Evolutionary conservation across 2,888 invertebrate species (phyloP), one percentile per base, ranked within the genome.

Genomic region (Oligia fasciuncula): DNA sequence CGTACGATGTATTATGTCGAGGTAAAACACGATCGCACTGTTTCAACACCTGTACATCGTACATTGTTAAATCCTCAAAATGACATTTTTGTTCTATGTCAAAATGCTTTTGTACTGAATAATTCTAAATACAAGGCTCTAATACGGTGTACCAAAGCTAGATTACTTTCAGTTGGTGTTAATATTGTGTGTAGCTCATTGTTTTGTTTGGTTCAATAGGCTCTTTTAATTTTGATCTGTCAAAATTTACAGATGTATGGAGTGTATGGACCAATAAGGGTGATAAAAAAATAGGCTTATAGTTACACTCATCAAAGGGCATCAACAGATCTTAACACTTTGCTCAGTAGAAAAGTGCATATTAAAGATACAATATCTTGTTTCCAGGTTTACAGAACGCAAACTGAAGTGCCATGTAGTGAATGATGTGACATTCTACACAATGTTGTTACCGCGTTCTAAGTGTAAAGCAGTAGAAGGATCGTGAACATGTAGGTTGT

Each of bases 401-500:
- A 93, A 93, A 94, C 88, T 96, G 91, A 96, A 95, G 94, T 95
- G 94, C 91, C 94, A 95, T 96, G 95, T 95, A 94, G 95, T 95
- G 92, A 94, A 94, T 90, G 94, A 95, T 95, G 95, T 96, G 94
- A 96, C 95, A 93, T 96, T 95, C 89, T 95, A 96, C 94, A 96
- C 96, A 84, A 96, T 96, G 96, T 92, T 96, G 90, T 93, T 96
- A 84, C 96, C 96, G 79, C 96, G 96, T 89, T 96, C 96, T 88
- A 96, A 96, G 96, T 96, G 96, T 93, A 96, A 96, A 95, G 95
- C 92, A 89, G 93, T 93, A 91, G 92, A 93, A 89, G 93, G 92
- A 91, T 94, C 93, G 93, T 96, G 94, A 97, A 95, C 96, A 97
- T 97, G 97, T 97, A 97, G 96, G 91, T 96, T 95, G 94, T 93